Evolutionary conservation across 2,888 invertebrate genomes (phyloP), one percentile per base, ranked within the genome.

Genomic region (Pseudeuparius sepicola): DNA sequence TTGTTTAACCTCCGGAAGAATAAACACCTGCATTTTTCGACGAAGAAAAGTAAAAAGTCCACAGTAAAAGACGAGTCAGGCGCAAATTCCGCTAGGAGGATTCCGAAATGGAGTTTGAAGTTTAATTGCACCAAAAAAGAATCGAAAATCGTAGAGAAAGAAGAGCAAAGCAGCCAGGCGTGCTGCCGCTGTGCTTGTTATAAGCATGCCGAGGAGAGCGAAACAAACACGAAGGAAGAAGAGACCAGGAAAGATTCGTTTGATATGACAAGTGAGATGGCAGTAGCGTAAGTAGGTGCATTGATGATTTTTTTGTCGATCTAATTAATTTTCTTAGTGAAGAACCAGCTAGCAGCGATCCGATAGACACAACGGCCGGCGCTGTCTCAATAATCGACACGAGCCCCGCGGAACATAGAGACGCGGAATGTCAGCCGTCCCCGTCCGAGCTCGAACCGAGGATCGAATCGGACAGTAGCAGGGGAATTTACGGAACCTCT

Each of bases 151-250:
- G 39, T 46, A 31, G 45, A 47, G 27, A 43, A 40, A 24, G 45
- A 47, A 37, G 53, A 52, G 11, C 49, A 43, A 39, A 51, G 48
- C n/a, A n/a, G n/a, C n/a, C n/a, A n/a, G n/a, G n/a, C n/a, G 20
- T 59, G 59, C 47, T 61, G 61, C 37, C 56, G 54, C 38, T 62
- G 61, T 40, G 58, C 55, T 28, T 62, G 61, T 40, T 58, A 57
- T 31, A 51, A 51, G 36, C 48, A 49, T 30, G 51, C 52, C 10
- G 56, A 55, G 20, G 58, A 59, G 15, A n/a, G n/a, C n/a, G 13
- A 6, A 10, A 11, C 17, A n/a, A 30, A 30, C 15, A 30, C 10
- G 20, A 35, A 34, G 15, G 14, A 14, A 16, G 7, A 14, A 10
- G 39, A 44, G 24, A 37, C 27, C 13, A 36, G 10, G 24, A 15